These are phyloP conservation scores for Oncorhynchus kisutch DNA, from an alignment of 2,113 vertebrate genomes.

Conservation along the genomic window DNA sequence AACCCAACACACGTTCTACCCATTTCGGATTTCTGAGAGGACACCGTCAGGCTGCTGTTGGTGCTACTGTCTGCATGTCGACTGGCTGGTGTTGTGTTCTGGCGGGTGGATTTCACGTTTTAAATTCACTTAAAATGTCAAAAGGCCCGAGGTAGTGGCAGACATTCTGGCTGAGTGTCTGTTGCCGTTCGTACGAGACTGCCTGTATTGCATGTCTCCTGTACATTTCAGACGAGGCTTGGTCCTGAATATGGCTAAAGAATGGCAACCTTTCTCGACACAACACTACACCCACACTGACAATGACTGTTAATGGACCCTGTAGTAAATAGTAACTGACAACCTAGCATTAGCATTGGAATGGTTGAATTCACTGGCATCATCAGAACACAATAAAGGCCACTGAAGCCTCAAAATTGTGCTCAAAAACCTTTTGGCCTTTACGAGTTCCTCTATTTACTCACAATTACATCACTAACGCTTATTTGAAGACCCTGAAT, in stretches of 20 bases:
- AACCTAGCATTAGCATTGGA: neutral
- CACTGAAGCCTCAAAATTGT: too few species aligned
- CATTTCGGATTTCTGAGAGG: too few species aligned
- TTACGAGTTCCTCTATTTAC: too few species aligned
- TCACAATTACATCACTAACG: neutral
- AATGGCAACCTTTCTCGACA: neutral
- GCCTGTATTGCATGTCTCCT: neutral
- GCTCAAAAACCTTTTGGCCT: too few species aligned
- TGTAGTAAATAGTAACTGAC: too few species aligned
- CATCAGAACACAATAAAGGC: too few species aligned
- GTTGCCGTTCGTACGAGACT: neutral
- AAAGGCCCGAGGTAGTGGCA: slow-evolving; percentile 58
- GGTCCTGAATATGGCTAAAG: too few species aligned
- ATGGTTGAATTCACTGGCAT: neutral
- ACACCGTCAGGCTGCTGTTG: too few species aligned
- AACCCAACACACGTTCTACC: slow-evolving; percentile 16
- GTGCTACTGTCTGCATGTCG: neutral
- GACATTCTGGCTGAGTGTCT: neutral
- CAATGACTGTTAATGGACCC: neutral
- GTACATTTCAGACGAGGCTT: too few species aligned
- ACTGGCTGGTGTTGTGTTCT: slow-evolving; percentile 35
- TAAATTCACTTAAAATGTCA: slow-evolving; percentile 71
- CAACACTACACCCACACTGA: neutral
- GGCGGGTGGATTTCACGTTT: slow-evolving; percentile 49
- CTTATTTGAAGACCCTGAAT: slow-evolving; percentile 7